Evolutionary conservation across 2,888 invertebrate genomes (phyloP), one percentile per base, ranked within the genome.

Genomic region (Idaea aversata): DNA sequence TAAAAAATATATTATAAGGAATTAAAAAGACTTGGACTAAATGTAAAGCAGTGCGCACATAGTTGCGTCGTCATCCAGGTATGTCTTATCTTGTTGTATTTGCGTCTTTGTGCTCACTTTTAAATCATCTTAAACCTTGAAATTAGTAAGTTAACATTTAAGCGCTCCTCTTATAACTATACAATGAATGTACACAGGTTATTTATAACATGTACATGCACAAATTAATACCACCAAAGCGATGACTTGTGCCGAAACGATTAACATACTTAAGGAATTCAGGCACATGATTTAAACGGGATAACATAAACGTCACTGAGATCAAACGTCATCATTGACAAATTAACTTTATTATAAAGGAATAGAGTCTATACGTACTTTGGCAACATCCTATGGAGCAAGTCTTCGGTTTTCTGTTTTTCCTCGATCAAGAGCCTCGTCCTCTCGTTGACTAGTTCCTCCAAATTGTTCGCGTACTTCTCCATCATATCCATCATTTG

Each of bases 401-500:
- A 94, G 75, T 76, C 78, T 96, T 96, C 97, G 78, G 98, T 99
- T 94, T 98, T 99, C 91, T 98, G 98, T 88, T 99, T 99, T 91
- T 99, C 99, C 86, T 98, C 98, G 76, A 97, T 97, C 66, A 99
- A 90, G 84, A 98, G 98, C 86, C 98, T 97, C 0, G 98, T 99
- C 67, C 98, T 94, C 85, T 99, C 98, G 81, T 98, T 98, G 0
- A 99, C 98, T 91, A 98, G 95, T 88, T 98, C 98, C 91, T 98
- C 98, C 90, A 98, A 95, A 93, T 98, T 97, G 88, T 97, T 97
- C 67, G 98, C 98, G 89, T 99, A 98, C 82, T 97, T 98, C 87
- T 98, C 98, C 98, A 98, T 98, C 97, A 98, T 98, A 78, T 16
- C 59, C 13, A 98, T 98, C 97, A 98, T 98, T 94, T 98, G 98